Conservation (phyloP, 2,797 vertebrate species). For the Poeciliopsis turneri region DNA sequence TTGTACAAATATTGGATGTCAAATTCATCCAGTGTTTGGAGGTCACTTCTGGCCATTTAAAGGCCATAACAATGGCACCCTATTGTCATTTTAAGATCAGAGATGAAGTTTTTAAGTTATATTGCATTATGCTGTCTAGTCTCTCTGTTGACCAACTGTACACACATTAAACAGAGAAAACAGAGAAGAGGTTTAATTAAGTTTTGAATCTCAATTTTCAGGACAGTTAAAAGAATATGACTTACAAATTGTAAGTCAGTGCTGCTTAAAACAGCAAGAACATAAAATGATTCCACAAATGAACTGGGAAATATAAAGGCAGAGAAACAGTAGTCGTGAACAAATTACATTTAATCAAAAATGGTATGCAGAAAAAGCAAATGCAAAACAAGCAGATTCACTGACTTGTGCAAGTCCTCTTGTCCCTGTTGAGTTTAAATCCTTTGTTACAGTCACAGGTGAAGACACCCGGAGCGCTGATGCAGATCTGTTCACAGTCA, state of each 20-base stretch:
- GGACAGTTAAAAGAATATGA: not conserved
- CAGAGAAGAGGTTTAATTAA: not conserved
- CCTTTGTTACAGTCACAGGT: slow-evolving; percentile 83
- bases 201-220: not conserved
- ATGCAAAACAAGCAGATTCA: not conserved
- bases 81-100: not conserved
- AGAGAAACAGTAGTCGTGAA: not conserved
- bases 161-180: not conserved
- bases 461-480: slow-evolving; percentile 82
- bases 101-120: not conserved
- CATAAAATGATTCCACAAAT: not conserved
- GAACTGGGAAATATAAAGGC: not conserved
- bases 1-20: not conserved
- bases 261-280: not conserved
- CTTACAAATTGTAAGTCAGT: not conserved
- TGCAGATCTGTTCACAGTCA: slow-evolving; percentile 87
- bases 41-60: not conserved
- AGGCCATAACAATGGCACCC: not conserved
- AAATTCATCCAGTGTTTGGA: not conserved
- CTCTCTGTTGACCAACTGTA: not conserved
- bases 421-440: slow-evolving; percentile 84
- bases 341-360: not conserved
- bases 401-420: slow-evolving; percentile 75
- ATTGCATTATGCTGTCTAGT: not conserved
- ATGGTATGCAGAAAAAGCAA: not conserved